These are phyloP conservation scores for Buathra laborator DNA, from an alignment of 2,888 invertebrate species.

Conservation along the genomic window DNA sequence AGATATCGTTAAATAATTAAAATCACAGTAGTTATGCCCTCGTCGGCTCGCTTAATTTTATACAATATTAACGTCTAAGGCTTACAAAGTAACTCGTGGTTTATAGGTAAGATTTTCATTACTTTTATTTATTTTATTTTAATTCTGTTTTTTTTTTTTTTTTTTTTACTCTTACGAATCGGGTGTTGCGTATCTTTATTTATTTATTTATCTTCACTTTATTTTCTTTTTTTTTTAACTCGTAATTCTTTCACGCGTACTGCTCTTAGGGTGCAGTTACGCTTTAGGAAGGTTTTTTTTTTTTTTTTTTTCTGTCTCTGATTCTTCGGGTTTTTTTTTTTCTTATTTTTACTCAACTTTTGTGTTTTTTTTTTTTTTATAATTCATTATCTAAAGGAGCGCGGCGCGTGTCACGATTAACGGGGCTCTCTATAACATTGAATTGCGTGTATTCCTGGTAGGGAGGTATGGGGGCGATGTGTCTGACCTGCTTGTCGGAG, in stretches of 20 bases:
- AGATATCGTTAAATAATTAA: constrained; percentile 85
- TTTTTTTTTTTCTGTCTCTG: constrained; percentile 38
- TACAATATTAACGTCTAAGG: constrained; percentile 83
- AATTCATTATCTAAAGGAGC: constrained; percentile 60
- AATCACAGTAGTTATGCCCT: constrained; percentile 86
- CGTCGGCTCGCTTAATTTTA: constrained; percentile 85
- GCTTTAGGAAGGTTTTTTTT: constrained; percentile 62
- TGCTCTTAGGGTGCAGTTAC: constrained; percentile 35
- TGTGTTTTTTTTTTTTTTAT: constrained; percentile 43
- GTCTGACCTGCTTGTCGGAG: constrained; percentile 84
- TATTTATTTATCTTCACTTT: neutral
- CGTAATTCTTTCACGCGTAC: constrained; percentile 36
- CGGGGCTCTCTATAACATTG: constrained; percentile 34
- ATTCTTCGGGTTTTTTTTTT: constrained; percentile 46
- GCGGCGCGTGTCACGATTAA: constrained; percentile 56
- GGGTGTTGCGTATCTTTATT: constrained; percentile 31
- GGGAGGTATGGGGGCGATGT: constrained; percentile 70
- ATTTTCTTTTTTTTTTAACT: constrained; percentile 13
- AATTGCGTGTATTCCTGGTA: constrained; percentile 39
- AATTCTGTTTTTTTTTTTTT: constrained; percentile 63
- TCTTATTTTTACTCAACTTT: constrained; percentile 19
- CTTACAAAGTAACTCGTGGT: constrained; percentile 83
- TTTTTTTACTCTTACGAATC: constrained; percentile 47
- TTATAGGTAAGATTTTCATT: constrained; percentile 76
- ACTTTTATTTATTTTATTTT: constrained; percentile 48